Evolutionary conservation across 2,888 invertebrate species (phyloP).

Genomic region (Torymus tubicola): DNA sequence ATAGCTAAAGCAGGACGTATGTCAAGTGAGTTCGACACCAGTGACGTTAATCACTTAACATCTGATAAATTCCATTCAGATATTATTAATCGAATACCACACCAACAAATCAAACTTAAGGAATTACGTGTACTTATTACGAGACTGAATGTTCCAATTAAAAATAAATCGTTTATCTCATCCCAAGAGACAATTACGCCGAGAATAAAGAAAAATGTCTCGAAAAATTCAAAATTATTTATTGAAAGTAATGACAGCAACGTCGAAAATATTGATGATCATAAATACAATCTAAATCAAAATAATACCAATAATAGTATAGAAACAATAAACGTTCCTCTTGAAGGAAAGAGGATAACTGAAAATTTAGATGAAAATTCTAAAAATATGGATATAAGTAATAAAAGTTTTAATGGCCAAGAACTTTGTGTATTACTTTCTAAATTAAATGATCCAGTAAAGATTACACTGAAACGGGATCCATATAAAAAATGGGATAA

Average conservation of each 20-base stretch:
- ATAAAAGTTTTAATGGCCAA: not conserved
- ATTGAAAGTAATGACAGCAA: conserved; percentile 5
- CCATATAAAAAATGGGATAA: conserved; percentile 59
- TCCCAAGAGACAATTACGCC: not conserved
- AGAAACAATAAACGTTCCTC: not conserved
- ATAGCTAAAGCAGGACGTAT: no score
- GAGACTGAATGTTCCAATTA: conserved; percentile 2
- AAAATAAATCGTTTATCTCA: not conserved
- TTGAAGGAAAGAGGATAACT: not conserved
- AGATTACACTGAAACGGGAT: conserved; percentile 62
- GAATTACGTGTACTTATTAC: not conserved
- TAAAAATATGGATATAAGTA: not conserved
- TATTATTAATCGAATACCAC: no score
- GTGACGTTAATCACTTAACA: no score
- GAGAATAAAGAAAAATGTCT: not conserved
- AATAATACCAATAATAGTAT: not conserved
- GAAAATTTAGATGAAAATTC: not conserved
- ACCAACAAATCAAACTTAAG: no score
- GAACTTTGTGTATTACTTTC: conserved; percentile 59
- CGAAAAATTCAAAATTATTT: not conserved
- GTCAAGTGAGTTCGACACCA: no score
- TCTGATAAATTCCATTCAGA: no score
- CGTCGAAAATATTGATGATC: not conserved
- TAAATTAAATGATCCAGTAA: conserved; percentile 63
- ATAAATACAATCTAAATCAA: not conserved